Base-by-base conservation (phyloP, 2,888 invertebrate genomes). In the Leptinotarsa peninsularis region DNA sequence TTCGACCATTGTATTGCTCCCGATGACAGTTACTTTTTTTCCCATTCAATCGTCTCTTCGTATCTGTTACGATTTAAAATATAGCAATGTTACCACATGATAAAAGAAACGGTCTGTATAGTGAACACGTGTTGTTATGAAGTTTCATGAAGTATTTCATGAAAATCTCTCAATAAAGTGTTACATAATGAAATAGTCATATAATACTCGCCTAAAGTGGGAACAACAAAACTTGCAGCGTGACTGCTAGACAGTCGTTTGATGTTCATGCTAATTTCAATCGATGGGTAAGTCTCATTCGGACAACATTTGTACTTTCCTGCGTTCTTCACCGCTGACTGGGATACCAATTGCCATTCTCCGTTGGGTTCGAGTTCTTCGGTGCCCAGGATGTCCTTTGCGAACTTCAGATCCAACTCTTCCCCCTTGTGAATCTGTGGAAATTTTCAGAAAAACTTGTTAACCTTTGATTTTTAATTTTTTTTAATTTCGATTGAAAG, bases 211-310 rank as follows among this genome's bases (percentile, higher is more conserved):
- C 89, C 89, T 54, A 91, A 71, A 21, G 89, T 87, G 0, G 93
- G 93, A 13, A 91, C 89, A 2, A 93, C 88, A 66, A 91, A 88
- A 70, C 91, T 89, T 0, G 91, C 91, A 4, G 91, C 90, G 18
- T 91, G 90, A 0, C 91, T 89, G 0, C 90, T 90, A 0, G 91
- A 89, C 82, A 92, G 90, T 79, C 94, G 90, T 82, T 90, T 89
- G 76, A 94, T 84, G 4, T 87, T 78, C 81, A 93, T 91, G 17
- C 88, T 89, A 78, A 91, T 91, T 76, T 89, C 89, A 60, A 93
- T 83, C 83, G 91, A 91, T 0, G 93, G 92, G 83, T 91, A 93
- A 0, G 92, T 91, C 58, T 87, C 89, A 80, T 92, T 91, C 0
- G 91, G 90, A 78, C 90, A 91, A 75, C 90, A 91, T 1, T 84